A percentile compares a stretch with the other conserved stretches of the same genome.
phyloP scores from a whole-genome alignment of 2,797 vertebrate genomes.

The Sorex maritimensis region DNA sequence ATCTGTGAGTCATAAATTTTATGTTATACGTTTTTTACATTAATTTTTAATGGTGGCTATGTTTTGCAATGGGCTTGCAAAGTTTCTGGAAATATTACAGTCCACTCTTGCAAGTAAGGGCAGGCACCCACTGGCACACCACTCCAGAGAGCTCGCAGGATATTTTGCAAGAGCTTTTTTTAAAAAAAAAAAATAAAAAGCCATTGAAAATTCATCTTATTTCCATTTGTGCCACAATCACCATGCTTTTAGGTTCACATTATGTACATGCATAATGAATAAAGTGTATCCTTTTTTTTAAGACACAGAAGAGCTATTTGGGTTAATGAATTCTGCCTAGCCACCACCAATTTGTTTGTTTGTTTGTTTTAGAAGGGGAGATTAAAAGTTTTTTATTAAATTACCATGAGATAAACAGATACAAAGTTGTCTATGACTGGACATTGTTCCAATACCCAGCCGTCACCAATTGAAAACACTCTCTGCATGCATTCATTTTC shows the following conservation, averaged over 20 bases:
- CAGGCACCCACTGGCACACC: background rate
- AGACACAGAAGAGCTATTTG: background rate
- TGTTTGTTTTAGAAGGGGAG: no score
- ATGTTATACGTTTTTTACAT: background rate
- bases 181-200: background rate
- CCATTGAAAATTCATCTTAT: constrained; percentile 55
- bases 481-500: background rate
- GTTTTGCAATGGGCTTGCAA: constrained; percentile 8
- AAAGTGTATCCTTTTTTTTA: background rate
- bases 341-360: background rate
- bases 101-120: background rate
- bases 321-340: background rate
- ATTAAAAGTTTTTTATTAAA: no score
- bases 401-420: no score
- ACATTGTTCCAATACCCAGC: background rate
- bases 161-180: constrained; percentile 31
- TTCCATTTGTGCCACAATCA: constrained; percentile 2
- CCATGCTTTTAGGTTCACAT: constrained; percentile 51
- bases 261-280: constrained; percentile 60
- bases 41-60: constrained; percentile 1
- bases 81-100: constrained; percentile 56
- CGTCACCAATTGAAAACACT: background rate
- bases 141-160: background rate
- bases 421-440: no score
- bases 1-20: background rate